These are phyloP conservation scores for Rhagium mordax DNA, from an alignment of 2,888 invertebrate species.

Conservation along the genomic window DNA sequence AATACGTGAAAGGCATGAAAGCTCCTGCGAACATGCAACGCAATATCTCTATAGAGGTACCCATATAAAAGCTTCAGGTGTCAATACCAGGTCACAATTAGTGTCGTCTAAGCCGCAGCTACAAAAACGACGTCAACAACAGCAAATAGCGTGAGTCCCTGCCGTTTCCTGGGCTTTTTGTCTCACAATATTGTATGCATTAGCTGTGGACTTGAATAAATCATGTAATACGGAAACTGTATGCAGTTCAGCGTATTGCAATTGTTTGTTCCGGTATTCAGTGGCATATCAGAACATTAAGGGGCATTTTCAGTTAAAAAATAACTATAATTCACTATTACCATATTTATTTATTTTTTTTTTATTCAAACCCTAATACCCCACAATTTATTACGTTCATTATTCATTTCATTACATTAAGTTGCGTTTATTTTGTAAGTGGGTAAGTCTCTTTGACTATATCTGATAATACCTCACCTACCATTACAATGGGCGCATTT, in stretches of 20 bases:
- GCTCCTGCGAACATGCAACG: not conserved
- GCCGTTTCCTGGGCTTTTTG: conserved; percentile 25
- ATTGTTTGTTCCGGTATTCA: conserved; percentile 12
- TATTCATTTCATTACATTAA: too few relatives aligned
- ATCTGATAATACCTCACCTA: too few relatives aligned
- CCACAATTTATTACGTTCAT: too few relatives aligned
- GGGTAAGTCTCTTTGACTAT: too few relatives aligned
- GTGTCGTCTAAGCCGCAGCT: conserved; percentile 8
- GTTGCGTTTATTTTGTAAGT: too few relatives aligned
- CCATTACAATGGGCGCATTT: too few relatives aligned
- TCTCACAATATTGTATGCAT: conserved; percentile 26
- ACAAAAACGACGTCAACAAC: conserved; percentile 1
- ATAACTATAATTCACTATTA: too few relatives aligned
- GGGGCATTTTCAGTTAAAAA: too few relatives aligned
- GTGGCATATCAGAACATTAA: not conserved
- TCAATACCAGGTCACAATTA: conserved; percentile 17
- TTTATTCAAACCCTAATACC: too few relatives aligned
- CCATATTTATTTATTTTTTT: too few relatives aligned
- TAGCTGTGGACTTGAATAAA: conserved; percentile 24
- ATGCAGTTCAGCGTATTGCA: conserved; percentile 7
- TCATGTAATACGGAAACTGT: conserved; percentile 15
- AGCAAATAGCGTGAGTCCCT: conserved; percentile 25
- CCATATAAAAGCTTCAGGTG: conserved; percentile 7
- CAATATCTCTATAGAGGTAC: not conserved
- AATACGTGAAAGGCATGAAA: not conserved